Evolutionary conservation across 2,888 invertebrate genomes (phyloP), one percentile per base, ranked within the genome.

Genomic region (Meta bourneti): DNA sequence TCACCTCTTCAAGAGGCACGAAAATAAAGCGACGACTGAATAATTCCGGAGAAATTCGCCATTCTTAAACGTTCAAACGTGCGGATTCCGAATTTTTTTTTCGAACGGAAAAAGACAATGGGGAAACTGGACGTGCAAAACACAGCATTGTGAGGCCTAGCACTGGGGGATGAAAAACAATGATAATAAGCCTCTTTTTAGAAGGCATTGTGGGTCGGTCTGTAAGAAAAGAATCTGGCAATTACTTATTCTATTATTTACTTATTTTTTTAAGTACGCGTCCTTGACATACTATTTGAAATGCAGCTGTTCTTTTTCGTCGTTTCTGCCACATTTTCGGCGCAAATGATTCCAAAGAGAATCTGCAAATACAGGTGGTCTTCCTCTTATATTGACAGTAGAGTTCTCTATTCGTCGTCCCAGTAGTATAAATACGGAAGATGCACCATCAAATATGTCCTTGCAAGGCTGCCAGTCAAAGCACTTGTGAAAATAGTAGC

Each of bases 291-390:
- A 75, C 74, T 84, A 54, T 75, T 84, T 84, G 20, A 75, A 71
- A 20, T 52, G 74, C 84, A 74, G 48, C 75, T 75, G 34, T 20
- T 9, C 61, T n/a, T 71, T 82, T 71, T n/a, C 49, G n/a, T 13
- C 16, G 48, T 49, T 61, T 61, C 79, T 54, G 54, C 79, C 61
- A 19, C 20, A 79, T 54, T 79, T 79, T 11, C 9, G n/a, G 48
- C 13, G 49, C 51, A 54, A 54, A 79, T 19, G 8, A 51, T 79
- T 54, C 13, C 69, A 48, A 81, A 70, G 81, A 49, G 49, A 70
- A 70, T 9, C 48, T 72, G 87, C 80, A 80, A 79, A 88, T 88
- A 88, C 79, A 88, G 87, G 87, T 88, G 87, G 9, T n/a, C n/a
- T 79, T 51, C 48, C 51, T n/a, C 16, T 61, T 61, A 9, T 7